Base-by-base conservation (phyloP, 2,113 vertebrate species). In the Eulacestoma nigropectus region DNA sequence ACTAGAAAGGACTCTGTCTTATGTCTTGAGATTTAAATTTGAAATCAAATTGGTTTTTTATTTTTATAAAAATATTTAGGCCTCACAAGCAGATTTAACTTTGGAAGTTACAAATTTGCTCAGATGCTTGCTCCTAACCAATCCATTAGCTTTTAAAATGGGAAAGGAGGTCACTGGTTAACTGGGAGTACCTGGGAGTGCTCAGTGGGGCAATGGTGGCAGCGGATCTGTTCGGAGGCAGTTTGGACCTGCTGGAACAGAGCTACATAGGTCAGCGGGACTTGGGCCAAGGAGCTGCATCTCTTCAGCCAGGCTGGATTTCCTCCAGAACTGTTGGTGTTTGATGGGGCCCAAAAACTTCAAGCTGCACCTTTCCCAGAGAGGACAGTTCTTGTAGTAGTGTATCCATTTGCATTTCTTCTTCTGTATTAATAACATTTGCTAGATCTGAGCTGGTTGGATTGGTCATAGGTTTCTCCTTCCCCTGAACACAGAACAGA, bases 161-260 rank as follows among this genome's bases (percentile, higher is more conserved):
- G 89, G 55, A 55, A 42, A 39, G 65, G 39, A 62, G 33, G 87
- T 96, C 94, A 72, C 69, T 84, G 77, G 73, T 96, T 95, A 93
- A 94, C 89, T n/a, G 62, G 56, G 42, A 70, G 47, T 14, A 23
- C 26, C n/a, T 41, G 60, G 14, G 42, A 79, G 52, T 0, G 0
- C 15, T 52, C 18, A 0, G 2, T 47, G 17, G 35, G 33, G 22
- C 50, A 21, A 0, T 52, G 74, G 41, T 2, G 8, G 62, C 4
- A 3, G 55, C 21, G 15, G 63, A 46, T 73, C 29, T 1, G 1
- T 26, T 74, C 0, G 0, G 64, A 46, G 30, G 20, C 74, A 63
- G 44, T 33, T 85, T 57, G 44, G 70, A 44, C 39, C 53, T 82
- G 79, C n/a, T 53, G 0, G 5, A 56, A 64, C 42, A 68, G 63